A percentile compares a stretch with the other conserved stretches of the same genome.
Conservation (phyloP, 2,113 vertebrate genomes). For the Edolisoma coerulescens region DNA sequence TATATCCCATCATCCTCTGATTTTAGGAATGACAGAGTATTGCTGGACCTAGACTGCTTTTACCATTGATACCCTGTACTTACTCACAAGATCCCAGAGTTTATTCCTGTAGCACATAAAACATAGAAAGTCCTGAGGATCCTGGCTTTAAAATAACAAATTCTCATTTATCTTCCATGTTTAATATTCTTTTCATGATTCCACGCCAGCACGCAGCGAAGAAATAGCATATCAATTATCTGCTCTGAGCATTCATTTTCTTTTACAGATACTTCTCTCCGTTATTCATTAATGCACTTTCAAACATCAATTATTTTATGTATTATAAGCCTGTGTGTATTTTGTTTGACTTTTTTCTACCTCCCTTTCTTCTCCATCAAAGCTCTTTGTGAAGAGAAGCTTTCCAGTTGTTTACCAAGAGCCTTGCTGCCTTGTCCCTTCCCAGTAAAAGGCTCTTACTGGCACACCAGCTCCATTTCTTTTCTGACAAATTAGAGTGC, state of each 20-base stretch:
- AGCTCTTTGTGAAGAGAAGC: not conserved
- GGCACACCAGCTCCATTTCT: not conserved
- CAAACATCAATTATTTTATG: slow-evolving; percentile 31
- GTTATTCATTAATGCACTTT: slow-evolving; percentile 14
- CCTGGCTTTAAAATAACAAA: slow-evolving; percentile 12
- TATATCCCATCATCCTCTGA: not conserved
- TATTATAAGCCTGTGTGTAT: not conserved
- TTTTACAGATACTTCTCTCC: not conserved
- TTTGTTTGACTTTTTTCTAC: not conserved
- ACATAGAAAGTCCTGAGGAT: not conserved
- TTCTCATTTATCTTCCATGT: slow-evolving; percentile 26
- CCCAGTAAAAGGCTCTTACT: not conserved
- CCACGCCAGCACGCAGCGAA: not conserved
- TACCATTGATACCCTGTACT: not conserved
- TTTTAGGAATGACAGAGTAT: not conserved
- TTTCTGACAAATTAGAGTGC: not conserved
- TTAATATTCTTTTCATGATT: slow-evolving; percentile 42
- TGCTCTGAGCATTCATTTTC: slow-evolving; percentile 45
- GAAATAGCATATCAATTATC: slow-evolving; percentile 47
- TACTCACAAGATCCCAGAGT: not conserved
- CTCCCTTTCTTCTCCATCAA: not conserved
- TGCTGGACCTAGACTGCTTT: not conserved
- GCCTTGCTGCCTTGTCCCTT: not conserved
- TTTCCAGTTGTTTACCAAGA: not conserved
- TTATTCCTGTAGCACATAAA: not conserved